Percentiles rank a stretch among this genome's conserved stretches.
These are phyloP conservation scores for Axea sp. DNA, from an alignment of 2,888 invertebrate species.

Conservation along the genomic window DNA sequence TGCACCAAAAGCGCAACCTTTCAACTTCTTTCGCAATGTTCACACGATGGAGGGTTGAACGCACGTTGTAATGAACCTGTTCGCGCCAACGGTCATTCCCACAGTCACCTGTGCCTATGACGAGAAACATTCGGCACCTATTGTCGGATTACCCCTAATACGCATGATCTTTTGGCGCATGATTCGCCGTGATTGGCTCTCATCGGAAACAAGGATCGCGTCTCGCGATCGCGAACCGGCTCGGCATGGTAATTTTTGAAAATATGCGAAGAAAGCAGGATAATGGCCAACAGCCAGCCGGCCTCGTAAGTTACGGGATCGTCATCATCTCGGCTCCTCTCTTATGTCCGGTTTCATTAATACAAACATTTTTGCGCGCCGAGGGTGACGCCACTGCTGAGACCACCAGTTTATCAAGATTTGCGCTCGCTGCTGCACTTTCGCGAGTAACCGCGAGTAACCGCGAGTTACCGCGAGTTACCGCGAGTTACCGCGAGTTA, in stretches of 20 bases:
- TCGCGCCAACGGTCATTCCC: constrained; percentile 77
- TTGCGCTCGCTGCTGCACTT: constrained; percentile 44
- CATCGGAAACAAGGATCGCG: constrained; percentile 64
- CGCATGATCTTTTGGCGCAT: constrained; percentile 65
- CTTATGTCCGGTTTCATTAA: constrained; percentile 47
- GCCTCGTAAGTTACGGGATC: constrained; percentile 59
- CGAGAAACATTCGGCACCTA: constrained; percentile 68
- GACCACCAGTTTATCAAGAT: constrained; percentile 58
- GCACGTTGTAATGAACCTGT: constrained; percentile 69
- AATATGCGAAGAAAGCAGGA: constrained; percentile 60
- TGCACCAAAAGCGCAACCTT: constrained; percentile 30
- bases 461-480: no score
- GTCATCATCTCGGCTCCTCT: constrained; percentile 50
- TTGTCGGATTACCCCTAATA: constrained; percentile 72
- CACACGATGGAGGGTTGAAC: constrained; percentile 46
- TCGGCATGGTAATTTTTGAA: constrained; percentile 68
- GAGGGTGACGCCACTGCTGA: constrained; percentile 49
- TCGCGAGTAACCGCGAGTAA: no score
- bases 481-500: constrained; percentile 44
- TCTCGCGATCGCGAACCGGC: constrained; percentile 68
- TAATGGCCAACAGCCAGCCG: constrained; percentile 46
- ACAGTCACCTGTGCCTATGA: constrained; percentile 76
- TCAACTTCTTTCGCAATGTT: constrained; percentile 14
- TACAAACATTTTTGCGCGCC: constrained; percentile 32
- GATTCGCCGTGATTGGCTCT: constrained; percentile 8